These are phyloP conservation scores for Drosophila acutilabella DNA, from an alignment of 2,888 invertebrate genomes.

Conservation along the genomic window DNA sequence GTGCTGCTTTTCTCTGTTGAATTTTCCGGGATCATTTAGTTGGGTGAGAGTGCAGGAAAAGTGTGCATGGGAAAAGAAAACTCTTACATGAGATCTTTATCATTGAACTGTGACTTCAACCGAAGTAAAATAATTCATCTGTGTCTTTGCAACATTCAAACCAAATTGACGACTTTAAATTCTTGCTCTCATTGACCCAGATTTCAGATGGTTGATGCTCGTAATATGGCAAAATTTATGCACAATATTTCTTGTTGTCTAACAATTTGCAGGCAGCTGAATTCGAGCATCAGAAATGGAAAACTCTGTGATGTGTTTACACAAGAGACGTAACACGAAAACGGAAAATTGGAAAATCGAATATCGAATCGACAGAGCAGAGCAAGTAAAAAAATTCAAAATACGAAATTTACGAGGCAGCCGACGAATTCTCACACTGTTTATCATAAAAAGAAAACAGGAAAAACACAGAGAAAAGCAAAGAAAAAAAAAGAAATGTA, in stretches of 20 bases:
- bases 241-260: conserved; percentile 44
- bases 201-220: conserved; percentile 40
- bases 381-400: conserved; percentile 54
- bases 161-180: conserved; percentile 14
- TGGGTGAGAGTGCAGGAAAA: conserved; percentile 54
- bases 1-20: conserved; percentile 14
- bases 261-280: conserved; percentile 59
- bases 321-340: conserved; percentile 50
- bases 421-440: conserved; percentile 64
- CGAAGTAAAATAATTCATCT: conserved; percentile 1
- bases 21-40: conserved; percentile 56
- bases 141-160: background rate
- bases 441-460: conserved; percentile 69
- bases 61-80: conserved; percentile 26
- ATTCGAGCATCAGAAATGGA: conserved; percentile 12
- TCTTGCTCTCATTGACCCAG: conserved; percentile 49
- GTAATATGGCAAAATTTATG: conserved; percentile 59
- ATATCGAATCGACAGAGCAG: conserved; percentile 36
- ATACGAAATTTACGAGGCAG: conserved; percentile 66
- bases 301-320: conserved; percentile 63
- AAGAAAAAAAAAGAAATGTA: background rate
- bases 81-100: conserved; percentile 26
- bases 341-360: conserved; percentile 24
- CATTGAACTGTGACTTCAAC: conserved; percentile 17
- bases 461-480: background rate